A percentile compares a stretch with the other conserved stretches of the same genome.
Evolutionary conservation across 2,113 vertebrate genomes (phyloP).

Genomic region (Panthera uncia): DNA sequence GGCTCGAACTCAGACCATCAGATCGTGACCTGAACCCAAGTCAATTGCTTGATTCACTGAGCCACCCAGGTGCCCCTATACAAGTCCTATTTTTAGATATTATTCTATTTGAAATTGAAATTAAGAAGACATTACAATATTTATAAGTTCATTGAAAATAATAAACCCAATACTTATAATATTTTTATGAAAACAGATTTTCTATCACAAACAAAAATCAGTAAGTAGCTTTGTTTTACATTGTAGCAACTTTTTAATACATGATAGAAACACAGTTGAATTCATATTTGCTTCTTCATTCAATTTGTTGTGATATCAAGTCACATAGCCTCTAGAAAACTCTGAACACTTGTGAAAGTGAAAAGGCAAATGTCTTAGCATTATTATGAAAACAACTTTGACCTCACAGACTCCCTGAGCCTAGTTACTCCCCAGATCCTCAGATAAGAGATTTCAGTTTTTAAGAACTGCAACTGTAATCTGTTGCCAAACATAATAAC

Average conservation of each 20-base stretch:
- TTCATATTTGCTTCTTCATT: neutral
- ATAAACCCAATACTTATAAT: neutral
- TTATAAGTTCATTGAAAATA: neutral
- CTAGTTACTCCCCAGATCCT: neutral
- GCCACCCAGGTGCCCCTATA: neutral
- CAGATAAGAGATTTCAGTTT: neutral
- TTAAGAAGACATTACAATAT: neutral
- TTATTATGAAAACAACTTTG: neutral
- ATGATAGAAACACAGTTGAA: neutral
- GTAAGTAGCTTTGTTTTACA: neutral
- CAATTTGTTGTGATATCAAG: neutral
- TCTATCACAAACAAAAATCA: neutral
- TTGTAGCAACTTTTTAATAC: neutral
- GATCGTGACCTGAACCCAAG: too few species aligned
- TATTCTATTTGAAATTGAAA: slow-evolving; percentile 14
- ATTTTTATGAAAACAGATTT: neutral
- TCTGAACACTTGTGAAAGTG: neutral
- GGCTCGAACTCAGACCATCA: too few species aligned
- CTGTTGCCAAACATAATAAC: slow-evolving; percentile 6
- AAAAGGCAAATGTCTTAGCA: neutral
- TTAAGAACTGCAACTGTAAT: neutral
- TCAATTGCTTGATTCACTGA: too few species aligned
- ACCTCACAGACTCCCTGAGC: neutral
- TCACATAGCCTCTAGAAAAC: slow-evolving; percentile 13
- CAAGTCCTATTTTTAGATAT: neutral